phyloP scores from a whole-genome alignment of 2,113 vertebrate genomes.

The Jaculus jaculus region DNA sequence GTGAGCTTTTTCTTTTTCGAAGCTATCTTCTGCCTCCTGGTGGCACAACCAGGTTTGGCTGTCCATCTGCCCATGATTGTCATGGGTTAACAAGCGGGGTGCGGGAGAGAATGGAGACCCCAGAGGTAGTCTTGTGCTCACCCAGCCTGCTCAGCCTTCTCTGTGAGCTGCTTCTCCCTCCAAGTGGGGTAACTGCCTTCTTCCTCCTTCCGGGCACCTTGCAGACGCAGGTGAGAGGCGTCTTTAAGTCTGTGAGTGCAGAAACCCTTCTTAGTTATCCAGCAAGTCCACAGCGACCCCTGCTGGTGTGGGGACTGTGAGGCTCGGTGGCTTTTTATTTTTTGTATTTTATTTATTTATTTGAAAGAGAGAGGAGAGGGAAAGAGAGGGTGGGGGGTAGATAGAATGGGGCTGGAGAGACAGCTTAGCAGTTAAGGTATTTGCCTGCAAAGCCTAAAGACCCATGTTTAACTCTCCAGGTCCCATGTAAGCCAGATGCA shows the following conservation, averaged over 20 bases:
- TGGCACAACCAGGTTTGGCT: not conserved
- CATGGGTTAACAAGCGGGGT: not conserved
- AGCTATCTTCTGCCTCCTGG: not conserved
- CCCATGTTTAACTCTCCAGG: too few species aligned
- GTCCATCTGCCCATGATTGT: not conserved
- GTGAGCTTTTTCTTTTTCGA: constrained; percentile 77
- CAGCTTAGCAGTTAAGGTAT: too few species aligned
- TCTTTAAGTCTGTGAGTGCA: not conserved
- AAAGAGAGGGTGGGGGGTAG: too few species aligned
- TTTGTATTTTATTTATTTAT: too few species aligned
- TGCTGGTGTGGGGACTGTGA: constrained; percentile 54
- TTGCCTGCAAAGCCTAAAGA: too few species aligned
- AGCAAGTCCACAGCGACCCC: constrained; percentile 61
- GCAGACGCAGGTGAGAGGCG: not conserved
- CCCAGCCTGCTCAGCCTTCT: not conserved
- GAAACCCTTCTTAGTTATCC: not conserved
- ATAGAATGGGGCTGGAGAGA: too few species aligned
- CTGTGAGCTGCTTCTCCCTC: constrained; percentile 18
- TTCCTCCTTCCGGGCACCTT: not conserved
- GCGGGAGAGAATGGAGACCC: not conserved
- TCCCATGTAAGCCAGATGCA: too few species aligned
- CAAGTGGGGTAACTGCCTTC: not conserved
- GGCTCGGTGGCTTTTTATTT: not conserved
- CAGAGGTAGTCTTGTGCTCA: not conserved
- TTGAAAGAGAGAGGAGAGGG: too few species aligned